Conservation (phyloP, 2,888 invertebrate species). For the Eupithecia inturbata region DNA sequence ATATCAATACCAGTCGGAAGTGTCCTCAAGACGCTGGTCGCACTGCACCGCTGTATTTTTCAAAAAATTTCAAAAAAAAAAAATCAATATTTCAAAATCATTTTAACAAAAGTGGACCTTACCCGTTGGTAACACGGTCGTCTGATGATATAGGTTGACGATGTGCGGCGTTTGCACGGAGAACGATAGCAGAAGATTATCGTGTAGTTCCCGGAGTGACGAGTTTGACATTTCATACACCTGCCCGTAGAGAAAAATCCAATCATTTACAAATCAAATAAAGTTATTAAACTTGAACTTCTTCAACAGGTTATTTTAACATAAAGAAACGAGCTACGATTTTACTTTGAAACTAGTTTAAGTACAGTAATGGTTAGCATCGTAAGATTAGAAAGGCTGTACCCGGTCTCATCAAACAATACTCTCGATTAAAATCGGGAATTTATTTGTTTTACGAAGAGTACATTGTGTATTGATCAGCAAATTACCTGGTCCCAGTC, state of each 20-base stretch:
- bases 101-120: slow-evolving; percentile 4
- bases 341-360: not conserved
- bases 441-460: too few species aligned
- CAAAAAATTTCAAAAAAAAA: too few species aligned
- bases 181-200: slow-evolving; percentile 85
- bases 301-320: too few species aligned
- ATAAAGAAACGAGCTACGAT: too few species aligned
- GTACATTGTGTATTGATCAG: slow-evolving; percentile 21
- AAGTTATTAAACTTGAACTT: not conserved
- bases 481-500: slow-evolving; percentile 83
- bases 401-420: too few species aligned
- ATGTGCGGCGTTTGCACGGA: slow-evolving; percentile 86
- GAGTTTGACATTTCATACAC: slow-evolving; percentile 82
- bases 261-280: not conserved
- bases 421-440: too few species aligned
- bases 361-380: too few species aligned
- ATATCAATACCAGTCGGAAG: too few species aligned
- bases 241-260: slow-evolving; percentile 42
- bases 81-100: too few species aligned
- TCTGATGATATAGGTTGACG: slow-evolving; percentile 74
- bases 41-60: too few species aligned
- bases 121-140: slow-evolving; percentile 69
- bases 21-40: too few species aligned
- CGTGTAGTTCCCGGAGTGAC: slow-evolving; percentile 84
- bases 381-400: too few species aligned